These are phyloP conservation scores for Streptopelia turtur DNA, from an alignment of 2,797 vertebrate species.

Conservation along the genomic window DNA sequence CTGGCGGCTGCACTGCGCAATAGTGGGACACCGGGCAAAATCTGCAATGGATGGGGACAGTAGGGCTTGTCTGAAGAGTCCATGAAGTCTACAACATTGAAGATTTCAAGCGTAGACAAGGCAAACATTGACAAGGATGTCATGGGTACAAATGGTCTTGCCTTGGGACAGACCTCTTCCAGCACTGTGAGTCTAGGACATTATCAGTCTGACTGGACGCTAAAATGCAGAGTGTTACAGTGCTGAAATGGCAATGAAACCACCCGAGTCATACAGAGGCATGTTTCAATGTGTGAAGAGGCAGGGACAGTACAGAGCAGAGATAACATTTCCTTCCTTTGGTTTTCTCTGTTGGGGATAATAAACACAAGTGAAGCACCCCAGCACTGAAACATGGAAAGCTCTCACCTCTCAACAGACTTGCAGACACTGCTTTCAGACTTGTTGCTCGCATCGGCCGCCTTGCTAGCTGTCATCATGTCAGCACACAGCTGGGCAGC, in stretches of 20 bases:
- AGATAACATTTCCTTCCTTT: not conserved
- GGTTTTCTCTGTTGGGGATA: not conserved
- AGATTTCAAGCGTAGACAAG: not conserved
- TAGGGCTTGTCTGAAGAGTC: not conserved
- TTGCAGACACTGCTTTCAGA: slow-evolving; percentile 54
- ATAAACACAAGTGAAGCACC: not conserved
- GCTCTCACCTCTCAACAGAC: slow-evolving; percentile 65
- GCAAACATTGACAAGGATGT: not conserved
- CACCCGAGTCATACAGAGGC: not conserved
- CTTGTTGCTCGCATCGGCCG: slow-evolving; percentile 65
- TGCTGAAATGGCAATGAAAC: not conserved
- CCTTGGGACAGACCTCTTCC: not conserved
- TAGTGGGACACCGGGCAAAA: not conserved
- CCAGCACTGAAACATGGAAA: not conserved
- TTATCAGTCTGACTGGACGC: not conserved
- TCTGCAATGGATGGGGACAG: not conserved
- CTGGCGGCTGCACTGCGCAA: not conserved
- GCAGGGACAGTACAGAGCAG: not conserved
- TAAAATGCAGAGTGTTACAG: not conserved
- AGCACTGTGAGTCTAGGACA: not conserved
- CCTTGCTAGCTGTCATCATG: slow-evolving; percentile 76
- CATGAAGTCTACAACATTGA: rapidly evolving
- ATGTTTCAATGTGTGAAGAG: not conserved
- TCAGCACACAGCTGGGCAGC: slow-evolving; percentile 68
- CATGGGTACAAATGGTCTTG: not conserved